These are phyloP conservation scores for Dugesia japonica DNA, from an alignment of 2,888 invertebrate species.

Conservation along the genomic window DNA sequence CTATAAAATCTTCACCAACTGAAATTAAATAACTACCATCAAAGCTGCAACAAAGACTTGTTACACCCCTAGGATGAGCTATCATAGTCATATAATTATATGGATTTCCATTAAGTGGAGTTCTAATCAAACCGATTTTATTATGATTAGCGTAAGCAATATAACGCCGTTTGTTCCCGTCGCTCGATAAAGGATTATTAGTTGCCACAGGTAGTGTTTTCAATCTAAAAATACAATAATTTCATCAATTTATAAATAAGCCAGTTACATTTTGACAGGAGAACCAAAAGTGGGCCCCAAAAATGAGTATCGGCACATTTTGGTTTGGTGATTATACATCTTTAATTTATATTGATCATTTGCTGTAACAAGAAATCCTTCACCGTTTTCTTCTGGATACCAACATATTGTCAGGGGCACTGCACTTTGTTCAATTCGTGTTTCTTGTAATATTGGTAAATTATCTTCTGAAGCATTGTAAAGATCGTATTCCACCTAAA, in stretches of 20 bases:
- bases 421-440: slow-evolving; percentile 56
- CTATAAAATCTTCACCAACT: slow-evolving; percentile 51
- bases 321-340: slow-evolving; percentile 55
- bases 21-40: slow-evolving; percentile 53
- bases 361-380: slow-evolving; percentile 53
- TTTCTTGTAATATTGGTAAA: slow-evolving; percentile 48
- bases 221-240: neutral
- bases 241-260: too few species aligned
- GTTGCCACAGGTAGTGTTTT: neutral
- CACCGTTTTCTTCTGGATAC: slow-evolving; percentile 49
- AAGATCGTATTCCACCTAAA: slow-evolving; percentile 47
- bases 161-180: neutral
- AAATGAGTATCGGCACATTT: slow-evolving; percentile 56
- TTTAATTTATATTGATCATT: slow-evolving; percentile 60
- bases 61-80: slow-evolving; percentile 57
- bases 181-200: neutral
- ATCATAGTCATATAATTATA: slow-evolving; percentile 52
- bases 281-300: slow-evolving; percentile 55
- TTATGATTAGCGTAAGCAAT: neutral
- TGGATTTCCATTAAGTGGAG: slow-evolving; percentile 63
- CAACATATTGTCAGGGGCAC: slow-evolving; percentile 52
- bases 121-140: slow-evolving; percentile 56
- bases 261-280: slow-evolving; percentile 20
- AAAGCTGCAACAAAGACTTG: slow-evolving; percentile 46
- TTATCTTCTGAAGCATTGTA: slow-evolving; percentile 41